A percentile compares a stretch with the other conserved stretches of the same genome.
phyloP scores from a whole-genome alignment of 2,888 invertebrate genomes.

The Pasiphila rectangulata region DNA sequence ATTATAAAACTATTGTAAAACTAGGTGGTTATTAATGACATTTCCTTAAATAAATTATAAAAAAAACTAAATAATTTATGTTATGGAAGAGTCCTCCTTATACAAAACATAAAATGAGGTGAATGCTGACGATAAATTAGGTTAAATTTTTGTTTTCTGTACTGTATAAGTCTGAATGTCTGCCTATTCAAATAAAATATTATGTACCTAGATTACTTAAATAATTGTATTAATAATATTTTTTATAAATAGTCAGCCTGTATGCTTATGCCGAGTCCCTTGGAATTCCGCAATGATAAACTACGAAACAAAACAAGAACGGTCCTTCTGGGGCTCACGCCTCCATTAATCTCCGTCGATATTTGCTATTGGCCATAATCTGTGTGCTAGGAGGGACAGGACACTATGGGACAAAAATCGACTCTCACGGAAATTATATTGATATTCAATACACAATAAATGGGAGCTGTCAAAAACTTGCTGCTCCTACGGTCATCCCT shows the following conservation, averaged over 20 bases:
- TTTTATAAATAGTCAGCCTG: background rate
- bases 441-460: conserved; percentile 82
- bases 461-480: conserved; percentile 80
- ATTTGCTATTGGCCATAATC: conserved; percentile 77
- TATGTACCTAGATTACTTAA: too few relatives aligned
- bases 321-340: conserved; percentile 54
- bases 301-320: conserved; percentile 45
- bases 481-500: conserved; percentile 82
- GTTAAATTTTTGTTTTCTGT: too few relatives aligned
- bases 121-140: too few relatives aligned
- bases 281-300: conserved; percentile 23
- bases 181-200: too few relatives aligned
- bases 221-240: too few relatives aligned
- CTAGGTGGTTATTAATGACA: too few relatives aligned
- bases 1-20: too few relatives aligned
- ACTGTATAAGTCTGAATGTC: too few relatives aligned
- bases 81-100: too few relatives aligned
- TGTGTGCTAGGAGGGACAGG: conserved; percentile 74
- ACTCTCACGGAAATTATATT: conserved; percentile 81
- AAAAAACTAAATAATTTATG: too few relatives aligned
- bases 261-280: background rate
- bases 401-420: conserved; percentile 76
- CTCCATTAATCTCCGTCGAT: conserved; percentile 70
- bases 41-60: too few relatives aligned
- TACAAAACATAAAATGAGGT: too few relatives aligned